phyloP scores from a whole-genome alignment of 2,113 vertebrate genomes.

The Anarrhichthys ocellatus region DNA sequence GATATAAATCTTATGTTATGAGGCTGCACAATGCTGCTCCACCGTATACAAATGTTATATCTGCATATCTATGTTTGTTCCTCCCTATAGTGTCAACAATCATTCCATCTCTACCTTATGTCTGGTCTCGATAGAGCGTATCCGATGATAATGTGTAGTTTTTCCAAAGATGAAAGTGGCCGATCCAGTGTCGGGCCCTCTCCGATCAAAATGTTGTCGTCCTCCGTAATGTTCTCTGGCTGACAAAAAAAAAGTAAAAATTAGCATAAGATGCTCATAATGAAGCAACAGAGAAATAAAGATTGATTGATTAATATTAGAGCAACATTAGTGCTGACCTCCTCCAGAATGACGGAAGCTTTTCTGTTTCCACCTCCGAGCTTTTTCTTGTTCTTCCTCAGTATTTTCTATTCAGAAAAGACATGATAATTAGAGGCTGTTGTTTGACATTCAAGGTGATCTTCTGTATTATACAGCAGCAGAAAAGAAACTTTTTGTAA shows the following conservation, averaged over 20 bases:
- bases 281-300: background rate
- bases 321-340: slow-evolving; percentile 60
- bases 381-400: slow-evolving; percentile 79
- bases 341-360: slow-evolving; percentile 74
- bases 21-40: background rate
- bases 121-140: slow-evolving; percentile 86
- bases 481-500: background rate
- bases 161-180: slow-evolving; percentile 90
- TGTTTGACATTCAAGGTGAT: background rate
- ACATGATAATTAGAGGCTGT: background rate
- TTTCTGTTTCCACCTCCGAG: slow-evolving; percentile 58
- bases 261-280: background rate
- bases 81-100: background rate
- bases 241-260: slow-evolving; percentile 16
- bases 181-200: slow-evolving; percentile 84
- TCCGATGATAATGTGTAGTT: slow-evolving; percentile 92
- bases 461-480: background rate
- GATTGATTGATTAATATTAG: background rate
- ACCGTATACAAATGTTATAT: background rate
- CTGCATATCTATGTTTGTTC: background rate
- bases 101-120: slow-evolving; percentile 84
- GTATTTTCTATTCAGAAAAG: slow-evolving; percentile 70
- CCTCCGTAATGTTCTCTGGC: slow-evolving; percentile 63
- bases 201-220: slow-evolving; percentile 82
- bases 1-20: background rate